These are phyloP conservation scores for Protomyctophum bolini DNA, from an alignment of 2,113 vertebrate genomes.

Conservation along the genomic window DNA sequence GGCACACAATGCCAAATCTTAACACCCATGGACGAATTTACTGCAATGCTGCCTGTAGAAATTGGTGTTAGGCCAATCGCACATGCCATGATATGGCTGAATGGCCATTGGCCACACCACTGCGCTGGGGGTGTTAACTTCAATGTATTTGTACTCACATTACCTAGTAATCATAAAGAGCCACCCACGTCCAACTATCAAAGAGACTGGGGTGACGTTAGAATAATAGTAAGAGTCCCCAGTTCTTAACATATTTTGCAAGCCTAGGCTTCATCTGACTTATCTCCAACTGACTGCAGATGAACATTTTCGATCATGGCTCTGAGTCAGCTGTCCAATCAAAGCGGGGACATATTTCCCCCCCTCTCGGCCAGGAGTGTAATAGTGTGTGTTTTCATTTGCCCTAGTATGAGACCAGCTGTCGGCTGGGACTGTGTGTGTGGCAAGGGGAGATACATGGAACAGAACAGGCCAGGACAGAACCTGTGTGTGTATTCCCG, in stretches of 20 bases:
- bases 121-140: too few relatives aligned
- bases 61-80: too few relatives aligned
- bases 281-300: constrained; percentile 57
- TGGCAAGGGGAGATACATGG: constrained; percentile 41
- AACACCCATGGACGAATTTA: too few relatives aligned
- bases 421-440: constrained; percentile 77
- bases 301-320: constrained; percentile 65
- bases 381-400: constrained; percentile 75
- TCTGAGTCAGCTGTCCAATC: constrained; percentile 73
- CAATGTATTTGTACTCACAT: too few relatives aligned
- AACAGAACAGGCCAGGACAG: constrained; percentile 31
- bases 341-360: constrained; percentile 33
- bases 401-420: constrained; percentile 76
- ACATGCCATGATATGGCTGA: too few relatives aligned
- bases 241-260: not conserved
- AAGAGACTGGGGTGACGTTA: not conserved
- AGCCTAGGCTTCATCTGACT: constrained; percentile 39
- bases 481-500: constrained; percentile 16
- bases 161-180: not conserved
- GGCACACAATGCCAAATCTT: too few relatives aligned
- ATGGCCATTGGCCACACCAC: too few relatives aligned
- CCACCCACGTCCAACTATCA: not conserved
- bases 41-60: too few relatives aligned
- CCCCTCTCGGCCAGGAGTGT: constrained; percentile 45
- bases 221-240: not conserved